phyloP scores from a whole-genome alignment of 2,888 invertebrate genomes.

The Dicyrtoma fusca region DNA sequence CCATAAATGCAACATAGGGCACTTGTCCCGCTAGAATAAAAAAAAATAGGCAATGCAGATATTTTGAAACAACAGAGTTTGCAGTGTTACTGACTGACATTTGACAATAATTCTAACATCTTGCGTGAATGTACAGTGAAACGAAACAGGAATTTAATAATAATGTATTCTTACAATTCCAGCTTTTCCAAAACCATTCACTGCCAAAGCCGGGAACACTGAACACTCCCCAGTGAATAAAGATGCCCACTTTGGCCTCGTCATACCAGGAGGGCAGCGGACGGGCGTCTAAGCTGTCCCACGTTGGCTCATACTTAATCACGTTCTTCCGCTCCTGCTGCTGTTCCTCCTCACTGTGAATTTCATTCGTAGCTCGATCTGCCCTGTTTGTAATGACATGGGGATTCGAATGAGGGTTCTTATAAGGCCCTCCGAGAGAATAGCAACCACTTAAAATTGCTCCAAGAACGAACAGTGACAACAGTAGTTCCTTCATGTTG shows the following conservation, averaged over 20 bases:
- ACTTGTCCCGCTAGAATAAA: not conserved
- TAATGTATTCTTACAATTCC: slow-evolving; percentile 17
- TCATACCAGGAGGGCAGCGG: slow-evolving; percentile 88
- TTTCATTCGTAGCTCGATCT: too few relatives aligned
- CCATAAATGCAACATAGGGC: slow-evolving; percentile 69
- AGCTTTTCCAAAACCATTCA: slow-evolving; percentile 85
- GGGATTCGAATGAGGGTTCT: too few relatives aligned
- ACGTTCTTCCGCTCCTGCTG: not conserved
- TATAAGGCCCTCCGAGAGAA: too few relatives aligned
- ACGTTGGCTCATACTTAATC: slow-evolving; percentile 66
- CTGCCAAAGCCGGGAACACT: slow-evolving; percentile 83
- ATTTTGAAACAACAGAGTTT: not conserved
- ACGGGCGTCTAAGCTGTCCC: slow-evolving; percentile 81
- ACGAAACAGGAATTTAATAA: not conserved
- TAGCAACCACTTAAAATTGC: too few relatives aligned
- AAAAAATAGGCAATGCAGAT: not conserved
- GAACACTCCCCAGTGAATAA: slow-evolving; percentile 86
- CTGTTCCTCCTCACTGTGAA: not conserved
- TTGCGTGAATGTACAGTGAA: not conserved
- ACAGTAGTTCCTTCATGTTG: too few relatives aligned
- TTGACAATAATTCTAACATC: too few relatives aligned
- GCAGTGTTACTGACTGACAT: not conserved
- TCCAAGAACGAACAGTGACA: too few relatives aligned
- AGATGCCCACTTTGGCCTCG: slow-evolving; percentile 86
- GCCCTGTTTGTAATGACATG: too few relatives aligned